phyloP scores from a whole-genome alignment of 2,888 invertebrate genomes.

The Ommatoiulus sabulosus region DNA sequence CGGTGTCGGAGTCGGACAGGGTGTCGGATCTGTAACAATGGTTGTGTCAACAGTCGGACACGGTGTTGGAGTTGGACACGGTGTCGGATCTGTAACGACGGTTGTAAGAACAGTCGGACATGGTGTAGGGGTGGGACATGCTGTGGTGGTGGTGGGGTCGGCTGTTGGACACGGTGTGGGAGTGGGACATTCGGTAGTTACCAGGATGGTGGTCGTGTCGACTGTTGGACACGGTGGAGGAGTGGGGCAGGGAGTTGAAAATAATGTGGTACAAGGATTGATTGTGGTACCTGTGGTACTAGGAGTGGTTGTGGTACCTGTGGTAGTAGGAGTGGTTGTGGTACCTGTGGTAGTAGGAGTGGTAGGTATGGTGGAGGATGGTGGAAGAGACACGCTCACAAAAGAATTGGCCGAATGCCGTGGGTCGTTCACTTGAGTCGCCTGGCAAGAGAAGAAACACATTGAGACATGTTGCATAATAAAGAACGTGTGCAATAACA shows the following conservation, averaged over 20 bases:
- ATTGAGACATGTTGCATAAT: neutral
- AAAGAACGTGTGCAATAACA: too few species aligned
- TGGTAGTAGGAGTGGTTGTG: neutral
- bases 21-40: too few species aligned
- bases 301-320: neutral
- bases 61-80: neutral
- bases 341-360: neutral
- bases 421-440: neutral
- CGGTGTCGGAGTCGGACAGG: too few species aligned
- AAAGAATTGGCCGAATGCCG: neutral
- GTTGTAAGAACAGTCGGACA: neutral
- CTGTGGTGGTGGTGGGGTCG: neutral
- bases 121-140: neutral
- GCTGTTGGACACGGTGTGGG: too few species aligned
- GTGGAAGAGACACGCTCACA: conserved; percentile 11
- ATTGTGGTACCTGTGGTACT: neutral
- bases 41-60: neutral
- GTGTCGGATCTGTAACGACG: too few species aligned
- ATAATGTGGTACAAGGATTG: neutral
- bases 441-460: neutral
- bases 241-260: neutral
- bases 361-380: neutral
- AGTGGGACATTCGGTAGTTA: too few species aligned
- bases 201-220: neutral
- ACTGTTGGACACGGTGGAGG: conserved; percentile 2